Evolutionary conservation across 2,888 invertebrate genomes (phyloP).

Genomic region (Brachypterus glaber): DNA sequence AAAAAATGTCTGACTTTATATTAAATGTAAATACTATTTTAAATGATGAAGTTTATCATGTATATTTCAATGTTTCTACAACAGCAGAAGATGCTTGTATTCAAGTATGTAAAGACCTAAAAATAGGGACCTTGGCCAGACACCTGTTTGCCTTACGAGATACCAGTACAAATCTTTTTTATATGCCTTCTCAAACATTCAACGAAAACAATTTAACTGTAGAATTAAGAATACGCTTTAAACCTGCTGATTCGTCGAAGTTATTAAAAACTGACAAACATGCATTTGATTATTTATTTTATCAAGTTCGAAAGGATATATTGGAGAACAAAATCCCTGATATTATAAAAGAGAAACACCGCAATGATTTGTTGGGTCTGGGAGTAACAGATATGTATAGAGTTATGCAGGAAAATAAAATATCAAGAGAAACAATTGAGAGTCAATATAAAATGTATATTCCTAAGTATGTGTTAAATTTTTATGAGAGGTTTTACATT

Average conservation of each 20-base stretch:
- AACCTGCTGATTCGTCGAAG: constrained; percentile 54
- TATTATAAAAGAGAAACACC: constrained; percentile 66
- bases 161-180: constrained; percentile 56
- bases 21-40: constrained; percentile 21
- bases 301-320: constrained; percentile 75
- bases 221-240: constrained; percentile 73
- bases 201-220: constrained; percentile 46
- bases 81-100: constrained; percentile 64
- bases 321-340: constrained; percentile 70
- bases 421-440: constrained; percentile 57
- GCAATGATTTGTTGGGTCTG: constrained; percentile 69
- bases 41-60: constrained; percentile 19
- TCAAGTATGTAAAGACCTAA: constrained; percentile 58
- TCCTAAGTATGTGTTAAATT: constrained; percentile 70
- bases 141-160: constrained; percentile 69
- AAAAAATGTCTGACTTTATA: no score
- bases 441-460: constrained; percentile 75
- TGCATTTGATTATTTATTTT: constrained; percentile 78
- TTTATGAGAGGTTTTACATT: no score
- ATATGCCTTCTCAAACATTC: constrained; percentile 54
- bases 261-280: constrained; percentile 59
- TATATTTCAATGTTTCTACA: no score
- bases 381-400: constrained; percentile 84
- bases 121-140: constrained; percentile 66
- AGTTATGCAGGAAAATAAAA: constrained; percentile 65